Percentiles rank a stretch among this genome's conserved stretches.
Evolutionary conservation across 2,797 vertebrate species (phyloP).

Genomic region (Xerus rutilus): DNA sequence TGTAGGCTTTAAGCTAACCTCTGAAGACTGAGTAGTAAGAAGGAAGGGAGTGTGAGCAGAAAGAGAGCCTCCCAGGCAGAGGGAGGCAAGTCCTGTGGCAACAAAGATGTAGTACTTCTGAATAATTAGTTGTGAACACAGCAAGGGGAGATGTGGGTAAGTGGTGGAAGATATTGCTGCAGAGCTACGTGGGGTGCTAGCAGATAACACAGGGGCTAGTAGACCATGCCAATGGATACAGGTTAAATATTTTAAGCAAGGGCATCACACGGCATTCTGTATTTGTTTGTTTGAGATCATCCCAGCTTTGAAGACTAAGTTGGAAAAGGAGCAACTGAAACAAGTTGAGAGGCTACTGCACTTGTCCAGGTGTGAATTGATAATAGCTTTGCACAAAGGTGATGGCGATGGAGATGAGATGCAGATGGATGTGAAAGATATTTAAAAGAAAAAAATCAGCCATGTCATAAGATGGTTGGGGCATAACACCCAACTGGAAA

Average conservation of each 20-base stretch:
- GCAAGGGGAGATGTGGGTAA: background rate
- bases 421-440: background rate
- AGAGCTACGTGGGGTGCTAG: background rate
- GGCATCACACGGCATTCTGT: background rate
- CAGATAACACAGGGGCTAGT: too few species aligned
- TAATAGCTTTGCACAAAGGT: background rate
- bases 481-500: background rate
- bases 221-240: background rate
- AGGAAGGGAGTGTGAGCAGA: background rate
- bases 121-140: background rate
- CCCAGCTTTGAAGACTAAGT: background rate
- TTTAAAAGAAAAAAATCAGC: background rate
- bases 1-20: background rate
- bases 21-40: background rate
- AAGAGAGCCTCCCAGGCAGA: background rate
- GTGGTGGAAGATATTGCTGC: background rate
- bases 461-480: background rate
- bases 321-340: background rate
- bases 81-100: background rate
- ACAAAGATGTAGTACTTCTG: background rate
- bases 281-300: background rate
- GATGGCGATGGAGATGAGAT: background rate
- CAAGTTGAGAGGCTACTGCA: background rate
- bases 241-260: background rate
- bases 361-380: background rate